Evolutionary conservation across 2,888 invertebrate genomes (phyloP), one percentile per base, ranked within the genome.

Genomic region (Nymphalis polychloros): DNA sequence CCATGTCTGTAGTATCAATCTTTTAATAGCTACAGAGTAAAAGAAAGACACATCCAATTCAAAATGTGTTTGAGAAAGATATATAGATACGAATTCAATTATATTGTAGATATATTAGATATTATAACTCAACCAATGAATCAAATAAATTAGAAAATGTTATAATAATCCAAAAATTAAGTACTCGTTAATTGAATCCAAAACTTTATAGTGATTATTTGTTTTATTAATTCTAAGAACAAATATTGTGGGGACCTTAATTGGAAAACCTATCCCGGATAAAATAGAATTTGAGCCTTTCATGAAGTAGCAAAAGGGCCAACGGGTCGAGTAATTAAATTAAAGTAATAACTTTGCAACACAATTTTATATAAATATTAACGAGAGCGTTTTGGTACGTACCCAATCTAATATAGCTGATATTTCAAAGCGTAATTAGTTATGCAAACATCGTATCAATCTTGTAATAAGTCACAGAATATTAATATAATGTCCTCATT

Each of bases 191-290:
- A 69, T 69, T 61, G 62, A 67, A 35, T 64, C 8, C n/a, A 47
- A 61, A 70, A 66, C 61, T 66, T 70, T 62, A 23, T 31, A 53
- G 47, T 57, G 62, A 67, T 70, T 64, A 70, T 70, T 64, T 61
- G 70, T 69, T 69, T 60, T 69, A 72, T 69, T 65, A 72, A 69
- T 72, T 68, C 69, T 50, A 70, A 70, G 55, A 59, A 46, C 71
- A 75, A 73, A 75, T 67, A 75, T 71, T 68, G 68, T 31, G 65
- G 69, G 35, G 63, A 68, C 53, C 63, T 62, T 73, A 75, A 73
- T 73, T 73, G 72, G 69, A 67, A 71, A 73, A 70, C 63, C 72
- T 71, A 75, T 68, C 68, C 72, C 31, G 67, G 63, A 70, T 64
- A 64, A 73, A 73, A 68, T 55, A 66, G 63, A 65, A 68, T 73